Conservation (phyloP, 2,888 invertebrate species). For the Anarsia innoxiella region DNA sequence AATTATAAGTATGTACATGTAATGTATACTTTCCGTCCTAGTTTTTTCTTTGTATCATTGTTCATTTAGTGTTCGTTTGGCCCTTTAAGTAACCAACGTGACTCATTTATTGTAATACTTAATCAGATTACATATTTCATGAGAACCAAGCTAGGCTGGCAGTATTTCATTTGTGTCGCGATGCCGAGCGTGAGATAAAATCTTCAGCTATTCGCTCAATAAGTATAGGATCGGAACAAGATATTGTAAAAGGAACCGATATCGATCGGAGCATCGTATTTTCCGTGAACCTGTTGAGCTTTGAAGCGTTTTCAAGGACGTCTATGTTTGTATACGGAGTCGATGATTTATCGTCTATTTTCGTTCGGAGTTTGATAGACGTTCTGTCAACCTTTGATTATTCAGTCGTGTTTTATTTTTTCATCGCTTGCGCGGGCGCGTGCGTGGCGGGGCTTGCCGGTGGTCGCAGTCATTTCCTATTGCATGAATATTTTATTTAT, state of each 20-base stretch:
- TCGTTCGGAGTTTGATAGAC: constrained; percentile 7
- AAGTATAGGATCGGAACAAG: constrained; percentile 45
- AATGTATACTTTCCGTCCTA: constrained; percentile 1
- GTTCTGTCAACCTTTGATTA: constrained; percentile 10
- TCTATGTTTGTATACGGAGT: constrained; percentile 8
- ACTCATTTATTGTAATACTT: constrained; percentile 44
- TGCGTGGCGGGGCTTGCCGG: constrained; percentile 32
- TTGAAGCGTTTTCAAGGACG: constrained; percentile 13
- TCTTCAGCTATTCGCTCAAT: constrained; percentile 52
- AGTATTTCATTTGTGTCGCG: constrained; percentile 57
- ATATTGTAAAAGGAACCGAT: constrained; percentile 46
- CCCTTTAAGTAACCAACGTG: constrained; percentile 32
- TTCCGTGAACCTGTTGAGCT: constrained; percentile 21
- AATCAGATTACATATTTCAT: constrained; percentile 56
- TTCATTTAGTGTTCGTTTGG: constrained; percentile 31
- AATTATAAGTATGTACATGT: no score
- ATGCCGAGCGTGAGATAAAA: constrained; percentile 51
- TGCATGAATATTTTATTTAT: constrained; percentile 71
- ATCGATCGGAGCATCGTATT: constrained; percentile 32
- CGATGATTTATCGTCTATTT: constrained; percentile 9
- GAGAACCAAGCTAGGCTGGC: constrained; percentile 38
- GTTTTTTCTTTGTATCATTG: constrained; percentile 25
- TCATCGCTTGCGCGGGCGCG: constrained; percentile 30
- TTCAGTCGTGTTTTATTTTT: constrained; percentile 33
- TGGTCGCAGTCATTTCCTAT: constrained; percentile 45